Base-by-base conservation (phyloP, 2,888 invertebrate genomes). In the Nemurella pictetii region DNA sequence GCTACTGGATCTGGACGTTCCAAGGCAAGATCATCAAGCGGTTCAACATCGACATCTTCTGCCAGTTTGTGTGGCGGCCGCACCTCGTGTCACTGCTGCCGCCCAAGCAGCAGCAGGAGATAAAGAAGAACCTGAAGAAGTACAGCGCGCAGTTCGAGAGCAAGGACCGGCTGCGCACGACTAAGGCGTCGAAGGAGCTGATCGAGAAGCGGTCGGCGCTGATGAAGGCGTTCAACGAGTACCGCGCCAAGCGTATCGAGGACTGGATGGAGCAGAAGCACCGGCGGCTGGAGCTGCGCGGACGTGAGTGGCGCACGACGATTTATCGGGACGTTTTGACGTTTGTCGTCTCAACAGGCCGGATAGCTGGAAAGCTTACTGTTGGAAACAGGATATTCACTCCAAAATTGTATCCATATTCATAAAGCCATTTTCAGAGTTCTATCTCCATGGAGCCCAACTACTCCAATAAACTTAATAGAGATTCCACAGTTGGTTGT, bases 1-100 rank as follows among this genome's bases (percentile, higher is more conserved):
- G 98, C 0, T 99, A 97, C 91, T 98, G 98, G 94, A 94, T 99
- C 89, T 99, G 99, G 96, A 97, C 98, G 55, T 99, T 99, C 95
- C 99, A 99, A 92, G 95, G 95, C 1, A 92, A 93, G 87, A 92
- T 95, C 86, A 90, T 96, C 80, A 93, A 94, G 87, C 92, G 98
- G 88, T 95, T 97, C 86, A 96, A 96, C 91, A 92, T 98, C 88
- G 99, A 98, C 88, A 95, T 95, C 83, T 98, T 99, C 90, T 97
- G 97, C 84, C 98, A 99, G 91, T 94, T 98, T 89, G 92, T 97
- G 89, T 99, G 99, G 99, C 93, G 99, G 87, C 99, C 99, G 28
- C 93, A 99, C 75, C 98, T 99, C 0, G 94, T 96, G 0, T 95
- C 97, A 35, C 92, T 98, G 35, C 93, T 99, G 0, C 91, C 94